A percentile compares a stretch with the other conserved stretches of the same genome.
Evolutionary conservation across 2,113 vertebrate species (phyloP).

Genomic region (Anthoscopus minutus): DNA sequence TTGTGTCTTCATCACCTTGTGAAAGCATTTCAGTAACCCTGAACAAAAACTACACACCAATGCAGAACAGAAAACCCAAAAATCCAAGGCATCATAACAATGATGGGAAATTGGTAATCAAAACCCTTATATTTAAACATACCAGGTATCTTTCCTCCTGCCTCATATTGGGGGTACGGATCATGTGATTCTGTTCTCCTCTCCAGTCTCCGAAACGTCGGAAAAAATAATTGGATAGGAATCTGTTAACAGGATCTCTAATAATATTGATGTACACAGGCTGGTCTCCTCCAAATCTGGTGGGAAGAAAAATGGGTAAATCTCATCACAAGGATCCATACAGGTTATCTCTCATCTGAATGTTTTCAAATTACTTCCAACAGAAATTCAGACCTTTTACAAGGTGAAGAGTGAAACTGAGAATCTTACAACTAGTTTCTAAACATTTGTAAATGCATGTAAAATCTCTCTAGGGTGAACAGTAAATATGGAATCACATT

Average conservation of each 20-base stretch:
- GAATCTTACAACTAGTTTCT: background rate
- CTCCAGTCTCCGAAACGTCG: constrained; percentile 98
- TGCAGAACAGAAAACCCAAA: too few species aligned
- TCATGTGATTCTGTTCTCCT: constrained; percentile 96
- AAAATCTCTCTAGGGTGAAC: background rate
- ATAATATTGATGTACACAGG: constrained; percentile 98
- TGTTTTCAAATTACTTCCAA: background rate
- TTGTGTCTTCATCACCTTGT: too few species aligned
- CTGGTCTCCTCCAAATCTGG: constrained; percentile 94
- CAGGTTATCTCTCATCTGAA: background rate
- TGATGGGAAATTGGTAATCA: background rate
- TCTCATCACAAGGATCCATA: background rate
- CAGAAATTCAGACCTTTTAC: background rate
- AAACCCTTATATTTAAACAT: constrained; percentile 43
- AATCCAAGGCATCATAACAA: too few species aligned
- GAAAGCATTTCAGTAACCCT: too few species aligned
- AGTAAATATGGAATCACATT: background rate
- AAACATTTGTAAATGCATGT: background rate
- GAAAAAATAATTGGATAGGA: constrained; percentile 98
- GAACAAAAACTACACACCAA: too few species aligned
- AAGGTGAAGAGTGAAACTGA: background rate
- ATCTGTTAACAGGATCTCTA: constrained; percentile 92
- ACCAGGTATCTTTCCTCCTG: constrained; percentile 97
- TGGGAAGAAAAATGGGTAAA: background rate
- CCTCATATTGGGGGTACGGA: constrained; percentile 96